phyloP scores from a whole-genome alignment of 2,888 invertebrate genomes.

The Cryptus viduatorius region DNA sequence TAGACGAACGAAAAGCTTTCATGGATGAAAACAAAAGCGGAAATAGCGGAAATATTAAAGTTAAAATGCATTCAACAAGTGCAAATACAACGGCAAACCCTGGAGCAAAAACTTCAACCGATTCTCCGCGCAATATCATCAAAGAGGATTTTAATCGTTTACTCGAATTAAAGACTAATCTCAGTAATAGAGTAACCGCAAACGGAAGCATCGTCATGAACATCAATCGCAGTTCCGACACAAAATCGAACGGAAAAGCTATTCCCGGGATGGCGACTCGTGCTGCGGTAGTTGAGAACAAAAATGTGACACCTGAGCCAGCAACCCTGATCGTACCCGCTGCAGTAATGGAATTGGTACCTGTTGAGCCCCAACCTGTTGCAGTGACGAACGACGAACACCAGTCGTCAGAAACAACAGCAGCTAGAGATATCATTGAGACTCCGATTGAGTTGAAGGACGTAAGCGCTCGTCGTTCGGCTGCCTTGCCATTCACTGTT shows the following conservation, averaged over 20 bases:
- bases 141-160: background rate
- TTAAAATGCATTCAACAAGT: background rate
- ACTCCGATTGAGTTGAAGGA: slow-evolving; percentile 6
- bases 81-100: background rate
- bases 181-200: background rate
- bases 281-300: background rate
- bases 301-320: background rate
- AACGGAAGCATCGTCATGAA: background rate
- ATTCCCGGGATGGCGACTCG: background rate
- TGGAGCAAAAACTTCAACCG: background rate
- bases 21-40: background rate
- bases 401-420: slow-evolving; percentile 30
- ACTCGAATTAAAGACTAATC: background rate
- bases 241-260: background rate
- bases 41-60: background rate
- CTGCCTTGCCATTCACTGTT: background rate
- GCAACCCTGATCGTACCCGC: slow-evolving; percentile 10
- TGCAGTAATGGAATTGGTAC: slow-evolving; percentile 61
- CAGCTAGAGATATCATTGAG: slow-evolving; percentile 3
- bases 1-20: slow-evolving; percentile 26
- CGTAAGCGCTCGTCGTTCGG: background rate
- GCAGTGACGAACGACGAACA: slow-evolving; percentile 43
- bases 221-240: background rate
- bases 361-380: slow-evolving; percentile 76
- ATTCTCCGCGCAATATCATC: background rate